Conservation (phyloP, 2,888 invertebrate species). For the Pycnomerus fuliginosus region DNA sequence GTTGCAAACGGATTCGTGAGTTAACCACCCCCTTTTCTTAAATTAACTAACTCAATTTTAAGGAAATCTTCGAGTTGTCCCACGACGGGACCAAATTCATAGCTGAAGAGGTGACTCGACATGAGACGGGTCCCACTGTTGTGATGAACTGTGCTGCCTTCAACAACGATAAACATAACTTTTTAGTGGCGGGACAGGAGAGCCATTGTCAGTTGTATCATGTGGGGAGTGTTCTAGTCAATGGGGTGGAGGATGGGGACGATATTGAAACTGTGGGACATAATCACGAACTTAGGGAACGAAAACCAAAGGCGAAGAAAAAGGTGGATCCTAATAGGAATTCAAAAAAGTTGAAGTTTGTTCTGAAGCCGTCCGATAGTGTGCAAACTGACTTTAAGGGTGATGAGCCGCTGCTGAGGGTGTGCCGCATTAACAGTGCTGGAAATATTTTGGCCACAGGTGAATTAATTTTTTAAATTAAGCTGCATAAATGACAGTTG, state of each 20-base stretch:
- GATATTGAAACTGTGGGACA: conserved; percentile 52
- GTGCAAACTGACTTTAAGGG: conserved; percentile 81
- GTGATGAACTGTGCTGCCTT: conserved; percentile 88
- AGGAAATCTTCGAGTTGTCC: conserved; percentile 92
- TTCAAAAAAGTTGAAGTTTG: conserved; percentile 63
- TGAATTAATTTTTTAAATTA: too few species aligned
- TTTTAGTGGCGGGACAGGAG: conserved; percentile 88
- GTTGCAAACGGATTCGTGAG: conserved; percentile 96
- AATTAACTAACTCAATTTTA: conserved; percentile 39
- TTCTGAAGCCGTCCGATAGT: conserved; percentile 75
- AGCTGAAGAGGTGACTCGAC: conserved; percentile 84
- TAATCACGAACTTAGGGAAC: conserved; percentile 53
- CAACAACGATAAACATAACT: conserved; percentile 71
- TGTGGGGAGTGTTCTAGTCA: conserved; percentile 58
- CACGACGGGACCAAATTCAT: conserved; percentile 81
- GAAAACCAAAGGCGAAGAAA: conserved; percentile 58
- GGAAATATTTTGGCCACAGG: conserved; percentile 83
- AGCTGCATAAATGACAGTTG: too few species aligned
- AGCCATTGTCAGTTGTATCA: conserved; percentile 85
- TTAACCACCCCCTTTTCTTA: conserved; percentile 34
- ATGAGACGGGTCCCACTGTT: conserved; percentile 85
- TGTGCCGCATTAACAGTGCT: conserved; percentile 68
- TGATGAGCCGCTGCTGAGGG: conserved; percentile 81
- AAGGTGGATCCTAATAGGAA: conserved; percentile 59
- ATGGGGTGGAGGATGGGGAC: conserved; percentile 48